Conservation (phyloP, 2,113 vertebrate species). For the Seriola dumerili region DNA sequence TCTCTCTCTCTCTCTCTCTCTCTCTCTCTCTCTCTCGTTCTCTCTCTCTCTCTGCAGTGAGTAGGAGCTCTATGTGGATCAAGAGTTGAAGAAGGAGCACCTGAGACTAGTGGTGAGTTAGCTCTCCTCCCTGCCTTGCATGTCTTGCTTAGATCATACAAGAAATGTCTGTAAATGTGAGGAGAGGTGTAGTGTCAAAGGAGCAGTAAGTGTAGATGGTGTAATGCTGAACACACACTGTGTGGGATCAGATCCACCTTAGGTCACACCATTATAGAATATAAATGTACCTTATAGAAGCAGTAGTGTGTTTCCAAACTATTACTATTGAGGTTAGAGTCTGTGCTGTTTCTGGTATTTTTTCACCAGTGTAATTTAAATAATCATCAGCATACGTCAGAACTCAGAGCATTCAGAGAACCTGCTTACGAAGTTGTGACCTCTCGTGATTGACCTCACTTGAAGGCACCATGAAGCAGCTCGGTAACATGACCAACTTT, state of each 20-base stretch:
- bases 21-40: conserved; percentile 14
- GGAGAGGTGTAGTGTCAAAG: background rate
- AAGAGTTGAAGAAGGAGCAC: conserved; percentile 54
- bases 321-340: background rate
- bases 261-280: background rate
- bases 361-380: no score
- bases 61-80: conserved; percentile 58
- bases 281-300: background rate
- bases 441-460: background rate
- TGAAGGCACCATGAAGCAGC: no score
- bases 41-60: conserved; percentile 50
- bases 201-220: background rate
- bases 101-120: conserved; percentile 70
- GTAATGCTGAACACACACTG: background rate
- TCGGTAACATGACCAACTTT: no score
- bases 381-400: no score
- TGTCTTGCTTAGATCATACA: background rate
- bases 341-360: background rate
- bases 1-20: conserved; percentile 15
- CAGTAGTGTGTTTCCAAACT: background rate
- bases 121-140: background rate
- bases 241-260: background rate
- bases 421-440: no score
- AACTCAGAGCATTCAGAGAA: no score
- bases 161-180: background rate